Conservation (phyloP, 2,888 invertebrate genomes). For the Calliscelio sp. region DNA sequence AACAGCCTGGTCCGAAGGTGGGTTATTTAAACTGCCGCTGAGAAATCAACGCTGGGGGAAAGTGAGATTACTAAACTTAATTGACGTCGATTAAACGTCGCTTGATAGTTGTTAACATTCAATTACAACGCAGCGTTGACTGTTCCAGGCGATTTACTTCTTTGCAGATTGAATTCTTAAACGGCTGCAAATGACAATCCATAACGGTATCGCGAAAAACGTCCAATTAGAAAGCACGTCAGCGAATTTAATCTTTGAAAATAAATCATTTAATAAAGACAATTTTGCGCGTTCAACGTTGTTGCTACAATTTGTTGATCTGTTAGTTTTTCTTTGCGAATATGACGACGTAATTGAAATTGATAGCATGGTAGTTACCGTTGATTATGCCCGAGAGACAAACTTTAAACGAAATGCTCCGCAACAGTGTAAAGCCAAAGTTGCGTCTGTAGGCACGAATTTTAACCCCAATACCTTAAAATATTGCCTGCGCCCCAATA, state of each 20-base stretch:
- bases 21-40: slow-evolving; percentile 67
- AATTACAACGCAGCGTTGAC: slow-evolving; percentile 70
- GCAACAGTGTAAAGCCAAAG: slow-evolving; percentile 22
- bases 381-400: slow-evolving; percentile 64
- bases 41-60: slow-evolving; percentile 71
- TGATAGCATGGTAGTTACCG: slow-evolving; percentile 60
- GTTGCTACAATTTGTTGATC: slow-evolving; percentile 63
- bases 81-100: slow-evolving; percentile 78
- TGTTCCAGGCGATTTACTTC: slow-evolving; percentile 65
- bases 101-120: slow-evolving; percentile 79
- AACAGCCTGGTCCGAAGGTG: slow-evolving; percentile 43
- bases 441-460: slow-evolving; percentile 52
- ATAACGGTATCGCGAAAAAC: slow-evolving; percentile 59
- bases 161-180: slow-evolving; percentile 70
- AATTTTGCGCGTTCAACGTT: slow-evolving; percentile 27
- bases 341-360: slow-evolving; percentile 65
- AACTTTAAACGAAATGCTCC: slow-evolving; percentile 44
- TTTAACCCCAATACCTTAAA: slow-evolving; percentile 56
- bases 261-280: slow-evolving; percentile 63
- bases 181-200: slow-evolving; percentile 68
- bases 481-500: slow-evolving; percentile 36
- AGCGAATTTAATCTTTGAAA: slow-evolving; percentile 52
- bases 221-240: slow-evolving; percentile 55
- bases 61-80: slow-evolving; percentile 77
- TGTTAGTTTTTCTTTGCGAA: slow-evolving; percentile 53